Evolutionary conservation across 2,797 vertebrate genomes (phyloP), one percentile per base, ranked within the genome.

Genomic region (Siniperca undulata): DNA sequence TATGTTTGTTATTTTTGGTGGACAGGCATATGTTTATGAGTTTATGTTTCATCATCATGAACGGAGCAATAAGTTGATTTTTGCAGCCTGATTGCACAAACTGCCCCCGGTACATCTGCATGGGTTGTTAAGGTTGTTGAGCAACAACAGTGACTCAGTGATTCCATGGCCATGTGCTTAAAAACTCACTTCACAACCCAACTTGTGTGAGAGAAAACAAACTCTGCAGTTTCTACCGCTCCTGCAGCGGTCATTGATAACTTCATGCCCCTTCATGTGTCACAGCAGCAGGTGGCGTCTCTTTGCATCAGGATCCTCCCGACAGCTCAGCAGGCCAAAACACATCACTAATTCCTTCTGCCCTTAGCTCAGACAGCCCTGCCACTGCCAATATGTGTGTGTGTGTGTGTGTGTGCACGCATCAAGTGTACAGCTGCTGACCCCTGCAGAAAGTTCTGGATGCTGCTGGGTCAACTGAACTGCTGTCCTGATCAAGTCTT

Each of bases 371-470:
- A 55, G 66, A 86, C 87, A 84, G 81, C 74, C 58, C 52, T 70
- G 81, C 69, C 67, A 27, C 73, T 80, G 88, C 74, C 81, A 75
- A 1, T 71, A 7, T 77, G 56, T 67, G 73, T 83, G 55, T 53
- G 59, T 70, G 78, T 61, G 48, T 77, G 76, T 38, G 58, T 65
- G 77, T 64, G 56, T 66, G 13, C 78, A 78, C 53, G 22, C 20
- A 24, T 76, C 85, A 83, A 78, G 74, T 81, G 83, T 77, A 67
- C 88, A 90, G 85, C 86, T 88, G 90, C 73, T 84, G 85, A 89
- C 73, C 80, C 69, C 77, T 70, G 60, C 75, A 78, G 66, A 87
- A 89, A 79, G 75, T 87, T 82, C 69, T 83, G 72, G 74, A 81
- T 56, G 61, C 84, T 72, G 82, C 80, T 77, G 73, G 58, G 52